These are phyloP conservation scores for Zelleria hepariella DNA, from an alignment of 2,888 invertebrate genomes.

Conservation along the genomic window DNA sequence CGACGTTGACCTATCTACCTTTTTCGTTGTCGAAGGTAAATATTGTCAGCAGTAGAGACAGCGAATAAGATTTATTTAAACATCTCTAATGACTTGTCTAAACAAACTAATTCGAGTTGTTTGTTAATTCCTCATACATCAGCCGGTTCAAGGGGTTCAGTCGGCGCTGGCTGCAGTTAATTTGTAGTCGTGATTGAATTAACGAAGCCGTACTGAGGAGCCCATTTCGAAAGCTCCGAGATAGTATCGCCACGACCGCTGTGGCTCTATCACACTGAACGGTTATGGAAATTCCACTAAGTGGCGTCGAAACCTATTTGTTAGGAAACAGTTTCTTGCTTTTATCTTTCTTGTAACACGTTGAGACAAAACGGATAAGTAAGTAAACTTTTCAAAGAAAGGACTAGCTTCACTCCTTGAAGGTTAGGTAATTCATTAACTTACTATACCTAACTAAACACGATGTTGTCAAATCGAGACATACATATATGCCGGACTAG, in stretches of 20 bases:
- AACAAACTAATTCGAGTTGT: not conserved
- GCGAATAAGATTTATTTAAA: not conserved
- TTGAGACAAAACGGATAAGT: too few species aligned
- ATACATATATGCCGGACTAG: not conserved
- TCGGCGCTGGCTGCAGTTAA: slow-evolving; percentile 35
- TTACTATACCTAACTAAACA: not conserved
- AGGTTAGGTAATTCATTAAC: too few species aligned
- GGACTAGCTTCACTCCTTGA: too few species aligned
- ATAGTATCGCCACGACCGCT: slow-evolving; percentile 26
- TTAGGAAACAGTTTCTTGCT: not conserved
- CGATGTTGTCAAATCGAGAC: not conserved
- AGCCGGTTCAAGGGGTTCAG: slow-evolving; percentile 3
- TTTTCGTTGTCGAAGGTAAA: not conserved
- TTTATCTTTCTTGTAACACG: not conserved
- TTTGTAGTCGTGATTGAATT: slow-evolving; percentile 58
- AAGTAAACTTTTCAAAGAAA: too few species aligned
- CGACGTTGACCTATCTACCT: too few species aligned
- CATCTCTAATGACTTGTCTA: not conserved
- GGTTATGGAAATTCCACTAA: not conserved
- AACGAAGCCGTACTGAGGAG: slow-evolving; percentile 36
- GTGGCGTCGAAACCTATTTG: not conserved
- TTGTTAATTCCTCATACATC: not conserved
- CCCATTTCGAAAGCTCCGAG: slow-evolving; percentile 38
- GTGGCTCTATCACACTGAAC: not conserved
- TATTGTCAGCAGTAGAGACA: not conserved